Conservation (phyloP, 2,888 invertebrate genomes). For the Drosophila pegasa region DNA sequence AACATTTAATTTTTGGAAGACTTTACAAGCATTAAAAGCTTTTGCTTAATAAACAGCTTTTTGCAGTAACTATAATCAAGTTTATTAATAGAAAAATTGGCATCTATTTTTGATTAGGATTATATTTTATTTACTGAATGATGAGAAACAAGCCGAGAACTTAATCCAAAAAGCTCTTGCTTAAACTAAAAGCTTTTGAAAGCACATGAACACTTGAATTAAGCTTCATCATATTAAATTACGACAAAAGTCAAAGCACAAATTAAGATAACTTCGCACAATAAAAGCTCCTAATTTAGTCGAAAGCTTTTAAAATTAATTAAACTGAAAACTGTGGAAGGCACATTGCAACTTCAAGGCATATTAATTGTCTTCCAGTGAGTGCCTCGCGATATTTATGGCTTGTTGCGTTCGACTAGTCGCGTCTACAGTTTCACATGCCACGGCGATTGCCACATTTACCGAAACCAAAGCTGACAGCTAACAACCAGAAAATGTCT, state of each 20-base stretch:
- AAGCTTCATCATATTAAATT: not conserved
- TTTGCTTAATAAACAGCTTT: too few relatives aligned
- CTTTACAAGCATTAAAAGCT: too few relatives aligned
- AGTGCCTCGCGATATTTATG: slow-evolving; percentile 1
- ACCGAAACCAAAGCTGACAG: slow-evolving; percentile 52
- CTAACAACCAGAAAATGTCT: slow-evolving; percentile 59
- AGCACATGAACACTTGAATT: too few relatives aligned
- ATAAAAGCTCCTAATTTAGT: not conserved
- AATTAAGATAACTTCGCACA: not conserved
- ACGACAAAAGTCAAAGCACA: not conserved
- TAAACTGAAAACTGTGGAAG: not conserved
- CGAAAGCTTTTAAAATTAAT: not conserved
- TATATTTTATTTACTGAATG: too few relatives aligned
- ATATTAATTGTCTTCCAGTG: not conserved
- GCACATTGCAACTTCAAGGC: not conserved
- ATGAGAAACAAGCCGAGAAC: too few relatives aligned
- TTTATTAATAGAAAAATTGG: too few relatives aligned
- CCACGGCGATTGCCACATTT: slow-evolving; percentile 43
- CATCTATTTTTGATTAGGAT: too few relatives aligned
- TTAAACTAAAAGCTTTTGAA: not conserved
- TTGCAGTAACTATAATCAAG: too few relatives aligned
- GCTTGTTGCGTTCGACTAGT: slow-evolving; percentile 2
- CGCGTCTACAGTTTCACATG: slow-evolving; percentile 25
- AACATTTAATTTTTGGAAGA: too few relatives aligned
- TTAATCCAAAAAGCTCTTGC: too few relatives aligned